These are phyloP conservation scores for Corapipo altera DNA, from an alignment of 2,113 vertebrate genomes.

Conservation along the genomic window DNA sequence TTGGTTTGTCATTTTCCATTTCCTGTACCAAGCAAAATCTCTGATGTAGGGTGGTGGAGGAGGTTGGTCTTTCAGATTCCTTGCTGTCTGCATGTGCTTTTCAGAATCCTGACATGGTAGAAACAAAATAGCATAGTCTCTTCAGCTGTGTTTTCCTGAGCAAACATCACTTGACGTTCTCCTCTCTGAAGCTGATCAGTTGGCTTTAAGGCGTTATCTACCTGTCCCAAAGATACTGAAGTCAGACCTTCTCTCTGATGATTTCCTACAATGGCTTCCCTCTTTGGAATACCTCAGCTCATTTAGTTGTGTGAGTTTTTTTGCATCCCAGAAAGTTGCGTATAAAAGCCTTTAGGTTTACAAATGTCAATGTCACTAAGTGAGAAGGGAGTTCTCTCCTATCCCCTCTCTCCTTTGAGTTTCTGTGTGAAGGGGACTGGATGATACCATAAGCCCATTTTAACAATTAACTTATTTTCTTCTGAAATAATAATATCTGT, in stretches of 20 bases:
- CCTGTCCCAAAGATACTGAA: accelerated
- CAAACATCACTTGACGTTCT: background rate
- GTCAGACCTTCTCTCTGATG: background rate
- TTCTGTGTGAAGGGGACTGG: background rate
- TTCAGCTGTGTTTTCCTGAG: background rate
- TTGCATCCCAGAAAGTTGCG: background rate
- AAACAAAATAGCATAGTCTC: background rate
- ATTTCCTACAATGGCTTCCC: background rate
- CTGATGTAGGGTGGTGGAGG: background rate
- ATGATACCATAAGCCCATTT: background rate
- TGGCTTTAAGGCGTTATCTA: background rate
- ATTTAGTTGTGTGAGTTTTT: background rate
- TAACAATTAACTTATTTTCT: background rate
- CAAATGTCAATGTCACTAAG: background rate
- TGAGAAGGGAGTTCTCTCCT: background rate
- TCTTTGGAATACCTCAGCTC: background rate
- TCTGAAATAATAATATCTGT: constrained; percentile 35
- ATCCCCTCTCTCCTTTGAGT: background rate
- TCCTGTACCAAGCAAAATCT: background rate
- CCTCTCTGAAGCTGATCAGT: background rate
- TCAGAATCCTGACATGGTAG: background rate
- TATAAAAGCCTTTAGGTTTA: background rate
- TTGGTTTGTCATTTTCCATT: background rate
- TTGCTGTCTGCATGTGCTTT: background rate
- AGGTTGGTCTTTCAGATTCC: background rate